phyloP scores from a whole-genome alignment of 2,113 vertebrate genomes.

The Sorex fumeus region DNA sequence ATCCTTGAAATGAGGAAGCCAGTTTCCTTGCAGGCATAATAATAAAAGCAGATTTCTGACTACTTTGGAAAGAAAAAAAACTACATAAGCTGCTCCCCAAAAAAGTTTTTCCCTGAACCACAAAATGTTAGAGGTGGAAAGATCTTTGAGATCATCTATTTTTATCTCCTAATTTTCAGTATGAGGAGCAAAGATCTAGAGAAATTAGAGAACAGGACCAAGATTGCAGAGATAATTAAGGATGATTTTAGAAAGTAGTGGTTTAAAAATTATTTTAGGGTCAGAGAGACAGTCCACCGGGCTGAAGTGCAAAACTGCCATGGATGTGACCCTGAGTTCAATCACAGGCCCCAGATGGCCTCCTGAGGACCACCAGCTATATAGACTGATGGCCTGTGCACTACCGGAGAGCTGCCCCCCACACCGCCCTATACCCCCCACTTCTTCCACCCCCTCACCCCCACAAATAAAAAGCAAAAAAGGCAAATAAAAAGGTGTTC shows the following conservation, averaged over 20 bases:
- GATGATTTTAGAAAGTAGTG: background rate
- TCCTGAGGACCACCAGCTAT: too few species aligned
- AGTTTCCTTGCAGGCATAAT: background rate
- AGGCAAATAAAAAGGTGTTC: background rate
- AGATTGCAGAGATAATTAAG: background rate
- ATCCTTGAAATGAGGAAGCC: background rate
- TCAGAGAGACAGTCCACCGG: too few species aligned
- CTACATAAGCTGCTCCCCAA: too few species aligned
- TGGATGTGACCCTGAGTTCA: too few species aligned
- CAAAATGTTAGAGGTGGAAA: conserved; percentile 7
- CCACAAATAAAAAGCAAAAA: too few species aligned
- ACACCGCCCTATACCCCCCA: too few species aligned
- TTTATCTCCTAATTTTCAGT: conserved; percentile 18
- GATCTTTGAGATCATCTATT: background rate
- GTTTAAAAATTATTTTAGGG: background rate
- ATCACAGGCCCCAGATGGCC: too few species aligned
- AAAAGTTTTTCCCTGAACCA: background rate
- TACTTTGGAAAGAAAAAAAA: background rate
- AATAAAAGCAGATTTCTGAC: background rate
- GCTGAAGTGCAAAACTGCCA: too few species aligned
- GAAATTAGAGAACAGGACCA: background rate
- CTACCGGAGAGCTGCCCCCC: too few species aligned
- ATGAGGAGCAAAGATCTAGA: conserved; percentile 18
- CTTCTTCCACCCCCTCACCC: too few species aligned
- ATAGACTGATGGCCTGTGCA: too few species aligned